A percentile compares a stretch with the other conserved stretches of the same genome.
Conservation (phyloP, 2,797 vertebrate genomes). For the Numenius phaeopus region DNA sequence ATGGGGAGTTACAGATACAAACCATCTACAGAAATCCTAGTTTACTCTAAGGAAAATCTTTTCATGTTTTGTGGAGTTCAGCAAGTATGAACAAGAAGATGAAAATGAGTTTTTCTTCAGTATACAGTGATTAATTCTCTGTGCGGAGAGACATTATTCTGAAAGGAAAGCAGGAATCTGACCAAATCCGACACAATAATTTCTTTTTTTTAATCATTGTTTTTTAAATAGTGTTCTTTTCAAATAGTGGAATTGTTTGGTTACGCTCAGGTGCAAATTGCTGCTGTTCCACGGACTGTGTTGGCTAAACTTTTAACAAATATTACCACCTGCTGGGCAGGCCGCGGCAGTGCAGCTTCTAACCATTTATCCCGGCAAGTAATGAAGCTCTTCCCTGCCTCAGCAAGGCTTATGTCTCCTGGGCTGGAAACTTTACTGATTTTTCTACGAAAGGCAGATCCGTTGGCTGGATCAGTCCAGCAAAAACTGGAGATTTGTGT, state of each 20-base stretch:
- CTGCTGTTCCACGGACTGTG: not conserved
- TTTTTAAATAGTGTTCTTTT: not conserved
- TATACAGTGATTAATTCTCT: not conserved
- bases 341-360: not conserved
- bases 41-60: not conserved
- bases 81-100: accelerated
- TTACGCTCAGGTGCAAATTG: not conserved
- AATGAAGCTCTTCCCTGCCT: not conserved
- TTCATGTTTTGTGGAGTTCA: not conserved
- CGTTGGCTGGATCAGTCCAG: not conserved
- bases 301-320: constrained; percentile 58
- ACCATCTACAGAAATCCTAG: not conserved
- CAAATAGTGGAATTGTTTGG: not conserved
- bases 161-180: not conserved
- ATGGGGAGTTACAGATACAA: not conserved
- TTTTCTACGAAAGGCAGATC: not conserved
- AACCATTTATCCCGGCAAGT: accelerated
- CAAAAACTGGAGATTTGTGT: not conserved
- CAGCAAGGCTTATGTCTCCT: not conserved
- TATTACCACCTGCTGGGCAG: constrained; percentile 58
- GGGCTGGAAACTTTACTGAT: not conserved
- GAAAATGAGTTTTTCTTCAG: not conserved
- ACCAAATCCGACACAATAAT: accelerated
- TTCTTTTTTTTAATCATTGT: not conserved
- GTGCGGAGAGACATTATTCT: not conserved